Evolutionary conservation across 2,888 invertebrate genomes (phyloP), one percentile per base, ranked within the genome.

Genomic region (Andrena bicolor): DNA sequence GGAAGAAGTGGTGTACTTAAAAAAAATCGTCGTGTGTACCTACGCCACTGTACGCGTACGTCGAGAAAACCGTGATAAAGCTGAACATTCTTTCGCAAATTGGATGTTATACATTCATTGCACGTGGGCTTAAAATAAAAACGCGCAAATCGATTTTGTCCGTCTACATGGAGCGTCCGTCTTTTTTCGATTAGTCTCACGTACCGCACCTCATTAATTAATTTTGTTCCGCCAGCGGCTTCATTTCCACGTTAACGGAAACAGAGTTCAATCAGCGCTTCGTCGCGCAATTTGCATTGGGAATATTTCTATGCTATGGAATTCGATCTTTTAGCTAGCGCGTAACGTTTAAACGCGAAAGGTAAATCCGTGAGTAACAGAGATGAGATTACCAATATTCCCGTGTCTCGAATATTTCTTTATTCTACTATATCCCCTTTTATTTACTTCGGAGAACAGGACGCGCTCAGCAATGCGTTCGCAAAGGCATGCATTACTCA

Each of bases 401-500:
- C 20, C 20, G 56, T 26, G 23, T 10, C 23, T 56, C 23, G 23
- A 8, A 4, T 56, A 1, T 26, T 26, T 1, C 23, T 56, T 56
- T 56, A 4, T 26, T 56, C 10, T 13, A 4, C 4, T 56, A 4
- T 23, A 23, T 23, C 23, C 8, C 1, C 4, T 4, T 0, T 56
- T 26, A 10, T 10, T 23, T 56, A 56, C 10, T 13, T 23, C 32
- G 16, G 16, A 0, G 35, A 8, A 4, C 49, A 4, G 23, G 32
- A n/a, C 49, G 26, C 20, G 10, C 6, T 13, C 10, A 13, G 8
- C n/a, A 35, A 60, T 32, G 71, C 64, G 23, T 35, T 71, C 68
- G 32, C 41, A 20, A 30, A 48, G 23, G 6, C 8, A 63, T 61
- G 80, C 75, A 82, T 75, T 75, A 80, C 35, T 63, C 20, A 82